These are phyloP conservation scores for Leptodactylus fallax DNA, from an alignment of 2,797 vertebrate species.

Conservation along the genomic window DNA sequence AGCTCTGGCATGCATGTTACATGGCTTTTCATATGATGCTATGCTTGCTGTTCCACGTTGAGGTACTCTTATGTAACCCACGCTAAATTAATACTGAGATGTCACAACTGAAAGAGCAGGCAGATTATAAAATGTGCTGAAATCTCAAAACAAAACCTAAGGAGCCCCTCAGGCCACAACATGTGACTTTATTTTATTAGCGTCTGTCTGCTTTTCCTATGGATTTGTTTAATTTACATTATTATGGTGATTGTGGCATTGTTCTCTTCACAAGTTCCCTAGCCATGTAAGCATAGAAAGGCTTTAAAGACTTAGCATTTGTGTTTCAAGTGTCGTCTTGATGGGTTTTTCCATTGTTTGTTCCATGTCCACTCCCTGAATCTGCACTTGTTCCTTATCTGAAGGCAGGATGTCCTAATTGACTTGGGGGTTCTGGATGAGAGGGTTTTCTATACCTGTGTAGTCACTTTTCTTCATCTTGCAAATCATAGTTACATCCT, in stretches of 20 bases:
- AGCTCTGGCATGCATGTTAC: constrained; percentile 16
- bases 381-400: constrained; percentile 53
- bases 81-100: constrained; percentile 1
- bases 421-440: constrained; percentile 13
- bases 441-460: constrained; percentile 35
- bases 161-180: constrained; percentile 35
- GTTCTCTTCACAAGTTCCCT: constrained; percentile 2
- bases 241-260: constrained; percentile 23
- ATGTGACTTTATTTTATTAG: constrained; percentile 54
- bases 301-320: constrained; percentile 47
- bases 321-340: constrained; percentile 50
- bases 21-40: too few relatives aligned
- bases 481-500: background rate
- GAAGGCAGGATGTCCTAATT: constrained; percentile 46
- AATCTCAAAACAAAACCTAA: constrained; percentile 2
- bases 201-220: constrained; percentile 37
- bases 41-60: constrained; percentile 3
- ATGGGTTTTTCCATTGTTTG: constrained; percentile 54
- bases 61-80: constrained; percentile 34
- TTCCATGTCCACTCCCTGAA: constrained; percentile 36
- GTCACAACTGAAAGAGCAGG: constrained; percentile 15
- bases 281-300: constrained; percentile 11
- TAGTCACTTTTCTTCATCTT: constrained; percentile 23
- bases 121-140: constrained; percentile 44
- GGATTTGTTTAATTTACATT: constrained; percentile 35